Conservation (phyloP, 2,113 vertebrate genomes). For the Oreotragus oreotragus region DNA sequence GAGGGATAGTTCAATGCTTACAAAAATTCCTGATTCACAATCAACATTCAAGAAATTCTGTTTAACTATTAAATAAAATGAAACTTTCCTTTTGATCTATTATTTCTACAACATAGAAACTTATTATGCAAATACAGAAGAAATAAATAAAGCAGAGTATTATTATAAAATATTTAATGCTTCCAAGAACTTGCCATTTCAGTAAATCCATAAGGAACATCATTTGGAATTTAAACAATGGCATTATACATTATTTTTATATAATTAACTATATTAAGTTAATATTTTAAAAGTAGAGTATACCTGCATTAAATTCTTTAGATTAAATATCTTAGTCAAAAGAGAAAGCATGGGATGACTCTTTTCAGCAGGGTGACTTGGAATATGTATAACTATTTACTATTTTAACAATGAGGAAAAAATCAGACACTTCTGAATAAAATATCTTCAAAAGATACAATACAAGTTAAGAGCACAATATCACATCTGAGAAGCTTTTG, state of each 20-base stretch:
- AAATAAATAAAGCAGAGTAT: slow-evolving; percentile 2
- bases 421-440: neutral
- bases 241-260: slow-evolving; percentile 1
- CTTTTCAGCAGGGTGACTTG: neutral
- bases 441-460: neutral
- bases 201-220: slow-evolving; percentile 23
- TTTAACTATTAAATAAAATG: slow-evolving; percentile 23
- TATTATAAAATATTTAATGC: neutral
- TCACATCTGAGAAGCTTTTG: neutral
- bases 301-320: neutral
- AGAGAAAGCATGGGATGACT: neutral
- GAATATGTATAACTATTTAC: neutral
- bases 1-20: neutral
- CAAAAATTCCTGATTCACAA: neutral
- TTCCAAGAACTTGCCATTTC: slow-evolving; percentile 37
- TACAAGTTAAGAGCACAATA: neutral
- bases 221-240: neutral
- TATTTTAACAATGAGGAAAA: neutral
- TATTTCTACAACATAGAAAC: neutral
- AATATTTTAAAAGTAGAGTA: neutral
- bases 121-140: neutral
- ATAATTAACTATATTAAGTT: slow-evolving; percentile 30
- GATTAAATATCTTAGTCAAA: neutral
- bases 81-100: slow-evolving; percentile 8
- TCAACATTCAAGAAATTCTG: neutral